Evolutionary conservation across 2,113 vertebrate species (phyloP).

Genomic region (Microtus montanus): DNA sequence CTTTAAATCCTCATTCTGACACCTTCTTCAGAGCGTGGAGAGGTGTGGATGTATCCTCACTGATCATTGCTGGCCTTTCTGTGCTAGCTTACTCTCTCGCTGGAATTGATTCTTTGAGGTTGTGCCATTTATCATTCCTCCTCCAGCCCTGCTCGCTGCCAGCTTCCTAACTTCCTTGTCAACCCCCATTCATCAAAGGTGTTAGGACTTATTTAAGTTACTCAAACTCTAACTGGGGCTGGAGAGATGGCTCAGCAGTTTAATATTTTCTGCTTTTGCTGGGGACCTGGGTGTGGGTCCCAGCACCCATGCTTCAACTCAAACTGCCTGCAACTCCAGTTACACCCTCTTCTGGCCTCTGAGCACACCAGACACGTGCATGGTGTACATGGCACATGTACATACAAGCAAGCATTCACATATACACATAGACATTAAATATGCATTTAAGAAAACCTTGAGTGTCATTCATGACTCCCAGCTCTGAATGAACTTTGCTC

Average conservation of each 20-base stretch:
- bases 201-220: background rate
- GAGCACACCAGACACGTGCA: background rate
- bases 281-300: background rate
- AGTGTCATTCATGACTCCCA: background rate
- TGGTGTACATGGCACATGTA: background rate
- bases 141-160: background rate
- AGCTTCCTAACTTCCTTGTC: background rate
- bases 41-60: background rate
- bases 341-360: background rate
- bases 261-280: background rate
- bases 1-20: background rate
- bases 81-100: background rate
- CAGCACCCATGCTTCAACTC: background rate
- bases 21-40: background rate
- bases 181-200: background rate
- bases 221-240: background rate
- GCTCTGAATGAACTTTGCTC: background rate
- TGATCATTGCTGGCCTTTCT: background rate
- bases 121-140: background rate
- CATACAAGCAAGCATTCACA: background rate
- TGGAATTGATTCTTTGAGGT: conserved; percentile 1
- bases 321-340: background rate
- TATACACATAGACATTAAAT: background rate
- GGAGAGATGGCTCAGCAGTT: background rate
- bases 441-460: background rate